phyloP scores from a whole-genome alignment of 2,797 vertebrate species.

The Thalassophryne amazonica region DNA sequence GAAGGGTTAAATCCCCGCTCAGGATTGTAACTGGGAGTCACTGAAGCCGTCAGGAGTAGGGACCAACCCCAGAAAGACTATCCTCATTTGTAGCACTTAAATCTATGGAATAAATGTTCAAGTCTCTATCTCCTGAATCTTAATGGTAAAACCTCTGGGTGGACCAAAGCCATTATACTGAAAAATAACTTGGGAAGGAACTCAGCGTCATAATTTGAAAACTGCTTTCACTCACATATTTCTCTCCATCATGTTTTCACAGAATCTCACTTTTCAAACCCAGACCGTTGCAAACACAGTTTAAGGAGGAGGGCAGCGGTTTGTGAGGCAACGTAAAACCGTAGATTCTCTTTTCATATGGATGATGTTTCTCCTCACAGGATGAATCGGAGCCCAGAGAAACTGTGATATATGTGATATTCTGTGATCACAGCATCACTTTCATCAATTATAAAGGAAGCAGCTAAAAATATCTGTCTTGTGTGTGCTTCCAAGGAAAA shows the following conservation, averaged over 20 bases:
- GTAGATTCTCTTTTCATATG: slow-evolving; percentile 11
- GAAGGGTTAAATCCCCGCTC: too few relatives aligned
- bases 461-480: background rate
- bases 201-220: too few relatives aligned
- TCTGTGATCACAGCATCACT: background rate
- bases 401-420: slow-evolving; percentile 1
- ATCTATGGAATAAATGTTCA: too few relatives aligned
- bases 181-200: too few relatives aligned
- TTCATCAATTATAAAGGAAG: background rate
- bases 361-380: background rate
- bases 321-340: background rate
- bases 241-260: background rate
- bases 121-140: too few relatives aligned
- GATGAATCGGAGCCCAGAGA: background rate
- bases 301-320: slow-evolving; percentile 19
- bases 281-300: slow-evolving; percentile 21
- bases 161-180: too few relatives aligned
- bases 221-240: background rate
- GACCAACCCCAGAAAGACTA: too few relatives aligned
- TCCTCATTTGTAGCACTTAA: too few relatives aligned
- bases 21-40: too few relatives aligned
- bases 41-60: too few relatives aligned
- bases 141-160: too few relatives aligned
- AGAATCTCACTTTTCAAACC: background rate
- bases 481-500: background rate